Percentiles rank a stretch among this genome's conserved stretches.
phyloP scores from a whole-genome alignment of 1,140 invertebrate genomes.

The Drosophila asahinai region DNA sequence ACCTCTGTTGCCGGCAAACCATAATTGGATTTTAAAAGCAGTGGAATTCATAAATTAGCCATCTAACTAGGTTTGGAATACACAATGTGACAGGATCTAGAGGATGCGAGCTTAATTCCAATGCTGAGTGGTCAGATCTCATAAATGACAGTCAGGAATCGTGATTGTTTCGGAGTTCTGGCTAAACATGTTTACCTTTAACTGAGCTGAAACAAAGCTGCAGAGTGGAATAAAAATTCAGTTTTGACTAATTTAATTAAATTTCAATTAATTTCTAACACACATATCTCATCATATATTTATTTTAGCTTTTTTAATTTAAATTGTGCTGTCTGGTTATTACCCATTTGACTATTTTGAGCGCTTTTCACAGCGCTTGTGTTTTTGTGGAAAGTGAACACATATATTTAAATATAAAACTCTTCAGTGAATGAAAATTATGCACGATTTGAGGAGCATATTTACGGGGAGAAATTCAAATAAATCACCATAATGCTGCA shows the following conservation, averaged over 20 bases:
- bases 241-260: neutral
- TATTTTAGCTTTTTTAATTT: no score
- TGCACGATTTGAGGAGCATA: neutral
- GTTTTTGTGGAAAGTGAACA: no score
- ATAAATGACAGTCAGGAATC: slow-evolving; percentile 7
- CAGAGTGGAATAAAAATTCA: neutral
- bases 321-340: no score
- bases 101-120: slow-evolving; percentile 8
- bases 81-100: neutral
- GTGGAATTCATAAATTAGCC: slow-evolving; percentile 36
- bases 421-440: neutral
- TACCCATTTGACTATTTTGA: no score
- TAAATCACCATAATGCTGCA: no score
- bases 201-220: neutral
- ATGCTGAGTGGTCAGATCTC: slow-evolving; percentile 1
- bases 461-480: neutral
- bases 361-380: no score
- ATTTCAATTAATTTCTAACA: no score
- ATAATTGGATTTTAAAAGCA: slow-evolving; percentile 44
- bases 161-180: slow-evolving; percentile 2
- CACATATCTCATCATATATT: no score
- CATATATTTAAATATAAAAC: neutral
- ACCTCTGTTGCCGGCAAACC: neutral
- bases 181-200: slow-evolving; percentile 6
- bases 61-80: neutral